Evolutionary conservation across 2,797 vertebrate species (phyloP), one percentile per base, ranked within the genome.

Genomic region (Hyperoplus immaculatus): DNA sequence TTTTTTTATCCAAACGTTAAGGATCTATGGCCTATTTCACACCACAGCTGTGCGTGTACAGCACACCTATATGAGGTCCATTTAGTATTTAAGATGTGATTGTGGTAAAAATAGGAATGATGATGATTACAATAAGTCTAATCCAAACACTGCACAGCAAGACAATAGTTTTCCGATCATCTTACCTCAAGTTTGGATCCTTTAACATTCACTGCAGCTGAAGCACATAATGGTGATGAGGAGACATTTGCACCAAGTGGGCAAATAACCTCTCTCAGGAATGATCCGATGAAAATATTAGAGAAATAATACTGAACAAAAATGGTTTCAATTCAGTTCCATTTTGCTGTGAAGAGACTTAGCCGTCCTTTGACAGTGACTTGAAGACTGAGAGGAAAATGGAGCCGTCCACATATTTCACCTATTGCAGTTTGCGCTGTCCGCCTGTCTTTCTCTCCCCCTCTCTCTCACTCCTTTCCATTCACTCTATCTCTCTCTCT

Each of bases 161-260:
- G 4, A 9, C 4, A 14, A 9, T 1, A 2, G 8, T 71, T 72
- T 56, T 16, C 4, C 1, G 0, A 2, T 66, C 2, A 2, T 72
- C 80, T 87, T 82, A 92, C 90, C 87, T 89, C 10, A 39, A 41
- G 36, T 75, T 46, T 75, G 62, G 43, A 53, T 66, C 53, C 49
- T 77, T 38, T 43, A 3, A 57, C 38, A 21, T 59, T 39, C 41
- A 16, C 47, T 16, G 0, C 21, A n/a, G 57, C 72, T 69, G 43
- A 53, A 8, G 51, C 41, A 42, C 62, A 39, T 1, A 14, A 61
- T 21, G 63, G 49, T 45, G 38, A 64, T 45, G 38, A 64, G 1
- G 43, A 77, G 47, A 53, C 4, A 54, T 73, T 14, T 74, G 79
- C 64, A n/a, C 71, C 57, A 83, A 72, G 38, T 63, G 83, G 75